These are phyloP conservation scores for Centrocercus urophasianus DNA, from an alignment of 2,113 vertebrate species.

Conservation along the genomic window DNA sequence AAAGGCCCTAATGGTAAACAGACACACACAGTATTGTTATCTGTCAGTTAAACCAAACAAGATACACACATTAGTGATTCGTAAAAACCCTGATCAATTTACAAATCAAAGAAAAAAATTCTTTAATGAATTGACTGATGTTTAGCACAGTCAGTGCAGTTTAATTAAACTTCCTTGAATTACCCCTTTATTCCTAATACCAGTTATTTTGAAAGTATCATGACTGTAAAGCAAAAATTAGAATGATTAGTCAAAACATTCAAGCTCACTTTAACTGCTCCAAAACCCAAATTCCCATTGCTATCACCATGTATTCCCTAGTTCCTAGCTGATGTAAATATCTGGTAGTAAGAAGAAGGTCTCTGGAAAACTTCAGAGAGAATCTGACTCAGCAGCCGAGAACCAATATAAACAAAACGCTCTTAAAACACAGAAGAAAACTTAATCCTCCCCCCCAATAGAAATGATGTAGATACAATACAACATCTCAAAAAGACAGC, in stretches of 20 bases:
- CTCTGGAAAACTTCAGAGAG: not conserved
- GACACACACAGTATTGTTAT: not conserved
- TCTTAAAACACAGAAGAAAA: not conserved
- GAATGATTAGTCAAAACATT: not conserved
- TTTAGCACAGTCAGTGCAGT: not conserved
- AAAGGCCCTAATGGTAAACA: slow-evolving; percentile 86
- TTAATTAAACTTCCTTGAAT: not conserved
- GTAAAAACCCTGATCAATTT: not conserved
- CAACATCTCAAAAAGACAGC: not conserved
- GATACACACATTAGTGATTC: not conserved
- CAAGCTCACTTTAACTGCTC: not conserved
- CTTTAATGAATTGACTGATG: not conserved
- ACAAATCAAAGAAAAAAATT: not conserved
- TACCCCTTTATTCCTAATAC: not conserved
- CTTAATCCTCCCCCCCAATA: not conserved
- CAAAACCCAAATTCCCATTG: not conserved
- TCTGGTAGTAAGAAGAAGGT: not conserved
- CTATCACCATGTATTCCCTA: not conserved
- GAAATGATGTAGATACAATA: not conserved
- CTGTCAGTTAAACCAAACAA: not conserved
- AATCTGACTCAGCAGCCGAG: not conserved
- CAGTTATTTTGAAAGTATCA: not conserved
- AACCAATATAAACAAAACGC: not conserved
- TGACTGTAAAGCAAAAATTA: not conserved
- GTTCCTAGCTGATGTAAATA: not conserved